Evolutionary conservation across 2,888 invertebrate genomes (phyloP), one percentile per base, ranked within the genome.

Genomic region (Stomorhina lunata): DNA sequence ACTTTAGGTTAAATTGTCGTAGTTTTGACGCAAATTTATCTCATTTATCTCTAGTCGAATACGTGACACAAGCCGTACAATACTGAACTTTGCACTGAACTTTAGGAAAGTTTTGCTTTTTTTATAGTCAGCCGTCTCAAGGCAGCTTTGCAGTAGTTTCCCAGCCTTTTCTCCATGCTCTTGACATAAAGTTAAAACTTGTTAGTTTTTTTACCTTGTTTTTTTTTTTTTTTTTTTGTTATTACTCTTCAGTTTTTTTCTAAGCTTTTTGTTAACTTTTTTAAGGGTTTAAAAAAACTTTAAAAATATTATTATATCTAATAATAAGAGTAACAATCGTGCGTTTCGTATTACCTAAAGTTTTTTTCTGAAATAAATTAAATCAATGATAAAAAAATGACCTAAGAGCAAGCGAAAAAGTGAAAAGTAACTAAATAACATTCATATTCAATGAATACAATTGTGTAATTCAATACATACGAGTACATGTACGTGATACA

Each of bases 21-120:
- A 59, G 72, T 80, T 76, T 79, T 80, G 72, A 80, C 79, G 75
- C 63, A 84, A 84, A 84, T 84, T 84, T 80, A 84, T 81, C 61
- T 77, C 80, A 80, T 84, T 83, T 84, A 82, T 79, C 78, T 79
- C 25, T 43, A 20, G 29, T 34, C 73, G 43, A 72, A 63, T 53
- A 78, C 53, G 73, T 63, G 63, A 45, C 80, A 81, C 71, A 20
- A 71, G 68, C 32, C 65, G 22, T 69, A 63, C 69, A 59, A n/a
- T n/a, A n/a, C n/a, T n/a, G n/a, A n/a, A 72, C 66, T 61, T 81
- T 76, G 66, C 59, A 61, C 43, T 57, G 61, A 71, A 76, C 71
- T 81, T 77, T 71, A 25, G 9, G 65, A 63, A 71, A 66, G 10
- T 53, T 43, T 68, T 66, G 32, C 6, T 50, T 40, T 37, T 40